Evolutionary conservation across 2,113 vertebrate species (phyloP), one percentile per base, ranked within the genome.

Genomic region (Girardinichthys multiradiatus): DNA sequence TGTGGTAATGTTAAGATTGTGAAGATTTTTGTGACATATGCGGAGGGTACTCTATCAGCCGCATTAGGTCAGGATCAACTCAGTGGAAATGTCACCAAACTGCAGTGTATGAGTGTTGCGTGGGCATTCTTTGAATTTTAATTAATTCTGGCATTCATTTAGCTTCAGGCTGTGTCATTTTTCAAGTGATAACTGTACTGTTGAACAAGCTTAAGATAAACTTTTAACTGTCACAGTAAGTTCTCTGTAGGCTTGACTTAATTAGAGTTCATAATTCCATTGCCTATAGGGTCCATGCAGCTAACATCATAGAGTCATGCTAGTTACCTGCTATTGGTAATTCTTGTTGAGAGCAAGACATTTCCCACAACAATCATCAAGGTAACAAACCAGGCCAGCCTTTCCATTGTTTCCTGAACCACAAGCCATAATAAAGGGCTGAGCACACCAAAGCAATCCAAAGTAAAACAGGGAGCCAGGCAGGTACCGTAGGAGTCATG

Each of bases 41-140:
- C 60, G 57, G 68, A 15, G 21, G 26, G 30, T 33, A 45, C 51
- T 48, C 63, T 68, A 66, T 87, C 74, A 81, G 27, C 31, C 60
- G 29, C 64, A 65, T 72, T 62, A 69, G 69, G 59, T 1, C 45
- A 71, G 69, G 64, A 73, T 74, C 54, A 59, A 19, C 26, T 64
- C 35, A 39, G 64, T 57, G 30, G 31, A 81, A 72, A 85, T 83
- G 77, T 73, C 84, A 84, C 33, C 0, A 80, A 81, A 77, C 57
- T 57, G 76, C 54, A 29, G 28, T 30, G 59, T 39, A 71, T 6
- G 12, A 10, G 62, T 77, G 82, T 65, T 73, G 70, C 2, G 80
- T 81, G 77, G 88, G 77, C 1, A 68, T 24, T 37, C 27, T 68
- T 70, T 39, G 68, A 65, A 69, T 86, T 80, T 73, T 61, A 80